A percentile compares a stretch with the other conserved stretches of the same genome.
Evolutionary conservation across 2,113 vertebrate species (phyloP).

Genomic region (Upupa epops): DNA sequence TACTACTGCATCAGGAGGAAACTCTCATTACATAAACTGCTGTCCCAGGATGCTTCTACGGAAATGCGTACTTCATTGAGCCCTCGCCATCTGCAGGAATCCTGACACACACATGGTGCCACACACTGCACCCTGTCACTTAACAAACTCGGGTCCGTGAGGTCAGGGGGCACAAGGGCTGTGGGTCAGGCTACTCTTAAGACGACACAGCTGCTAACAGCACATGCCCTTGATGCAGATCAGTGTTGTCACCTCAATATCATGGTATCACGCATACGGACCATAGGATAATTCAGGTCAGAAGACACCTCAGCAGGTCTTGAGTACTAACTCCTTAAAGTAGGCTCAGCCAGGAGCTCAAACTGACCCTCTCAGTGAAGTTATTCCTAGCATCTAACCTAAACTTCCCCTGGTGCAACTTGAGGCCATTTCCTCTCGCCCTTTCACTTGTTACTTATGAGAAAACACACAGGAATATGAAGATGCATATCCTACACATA

Average conservation of each 20-base stretch:
- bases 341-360: not conserved
- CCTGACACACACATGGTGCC: accelerated
- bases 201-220: not conserved
- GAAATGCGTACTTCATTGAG: not conserved
- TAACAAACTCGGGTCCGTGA: not conserved
- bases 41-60: not conserved
- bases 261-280: not conserved
- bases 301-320: not conserved
- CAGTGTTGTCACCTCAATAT: not conserved
- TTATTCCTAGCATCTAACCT: no score
- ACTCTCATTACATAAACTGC: not conserved
- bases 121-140: not conserved
- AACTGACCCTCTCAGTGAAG: not conserved
- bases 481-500: not conserved
- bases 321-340: not conserved
- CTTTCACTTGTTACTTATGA: no score
- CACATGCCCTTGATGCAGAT: not conserved
- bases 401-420: no score
- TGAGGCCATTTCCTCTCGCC: no score
- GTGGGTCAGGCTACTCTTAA: not conserved
- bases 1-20: not conserved
- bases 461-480: no score
- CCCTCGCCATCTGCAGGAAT: not conserved
- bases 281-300: not conserved
- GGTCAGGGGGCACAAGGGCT: not conserved